Conservation (phyloP, 2,797 vertebrate species). For the Ptychadena robeensis region DNA sequence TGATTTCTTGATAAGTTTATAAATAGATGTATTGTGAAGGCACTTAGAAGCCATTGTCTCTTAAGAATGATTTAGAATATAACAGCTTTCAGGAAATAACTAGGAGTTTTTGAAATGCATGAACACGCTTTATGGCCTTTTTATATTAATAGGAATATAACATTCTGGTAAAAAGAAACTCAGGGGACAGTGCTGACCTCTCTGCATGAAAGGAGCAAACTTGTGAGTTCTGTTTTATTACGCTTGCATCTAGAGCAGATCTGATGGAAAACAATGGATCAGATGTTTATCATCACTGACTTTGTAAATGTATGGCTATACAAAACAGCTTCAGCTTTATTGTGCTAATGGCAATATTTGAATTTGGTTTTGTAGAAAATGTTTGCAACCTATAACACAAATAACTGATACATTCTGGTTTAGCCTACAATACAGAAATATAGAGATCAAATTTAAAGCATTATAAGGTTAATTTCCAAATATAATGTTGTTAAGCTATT, state of each 20-base stretch:
- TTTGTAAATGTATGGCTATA: constrained; percentile 43
- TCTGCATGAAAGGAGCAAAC: constrained; percentile 55
- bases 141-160: constrained; percentile 61
- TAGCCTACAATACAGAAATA: neutral
- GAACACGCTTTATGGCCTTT: constrained; percentile 59
- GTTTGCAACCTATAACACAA: neutral
- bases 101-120: constrained; percentile 59
- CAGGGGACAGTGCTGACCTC: constrained; percentile 55
- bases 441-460: neutral
- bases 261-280: constrained; percentile 43
- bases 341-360: no score
- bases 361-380: constrained; percentile 9
- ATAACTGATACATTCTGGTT: neutral
- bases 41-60: constrained; percentile 56
- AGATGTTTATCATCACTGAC: constrained; percentile 49
- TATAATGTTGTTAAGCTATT: neutral
- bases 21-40: constrained; percentile 56
- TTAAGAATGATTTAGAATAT: constrained; percentile 59
- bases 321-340: neutral
- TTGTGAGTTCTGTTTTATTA: constrained; percentile 46
- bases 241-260: constrained; percentile 14
- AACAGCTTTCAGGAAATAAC: constrained; percentile 57
- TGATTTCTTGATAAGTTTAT: constrained; percentile 61
- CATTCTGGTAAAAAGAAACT: constrained; percentile 59
- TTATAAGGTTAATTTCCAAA: neutral